Evolutionary conservation across 2,888 invertebrate genomes (phyloP).

Genomic region (Leptinotarsa haldemani): DNA sequence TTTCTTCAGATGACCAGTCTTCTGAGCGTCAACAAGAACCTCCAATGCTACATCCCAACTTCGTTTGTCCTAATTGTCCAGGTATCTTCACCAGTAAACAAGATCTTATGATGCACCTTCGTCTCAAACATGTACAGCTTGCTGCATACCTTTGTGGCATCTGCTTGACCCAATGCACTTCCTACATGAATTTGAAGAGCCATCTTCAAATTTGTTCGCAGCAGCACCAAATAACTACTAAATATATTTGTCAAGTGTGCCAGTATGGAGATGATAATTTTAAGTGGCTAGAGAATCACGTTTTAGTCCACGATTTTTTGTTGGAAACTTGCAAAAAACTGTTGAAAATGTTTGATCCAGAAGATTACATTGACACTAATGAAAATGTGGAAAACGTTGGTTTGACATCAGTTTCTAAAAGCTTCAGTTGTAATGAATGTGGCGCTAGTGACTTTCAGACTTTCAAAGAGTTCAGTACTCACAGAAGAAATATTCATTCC

Average conservation of each 20-base stretch:
- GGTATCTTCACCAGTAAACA: slow-evolving; percentile 65
- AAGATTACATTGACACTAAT: slow-evolving; percentile 66
- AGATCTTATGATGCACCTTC: slow-evolving; percentile 70
- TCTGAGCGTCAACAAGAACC: slow-evolving; percentile 44
- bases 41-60: slow-evolving; percentile 44
- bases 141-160: slow-evolving; percentile 70
- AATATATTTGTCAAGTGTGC: slow-evolving; percentile 68
- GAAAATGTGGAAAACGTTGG: slow-evolving; percentile 38
- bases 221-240: slow-evolving; percentile 61
- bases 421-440: slow-evolving; percentile 57
- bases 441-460: slow-evolving; percentile 61
- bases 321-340: slow-evolving; percentile 62
- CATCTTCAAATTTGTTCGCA: slow-evolving; percentile 68
- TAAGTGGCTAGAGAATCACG: slow-evolving; percentile 68
- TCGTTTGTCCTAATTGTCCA: slow-evolving; percentile 61
- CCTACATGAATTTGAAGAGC: slow-evolving; percentile 66
- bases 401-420: slow-evolving; percentile 45
- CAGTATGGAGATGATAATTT: slow-evolving; percentile 70
- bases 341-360: slow-evolving; percentile 65
- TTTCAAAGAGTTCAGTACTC: slow-evolving; percentile 69
- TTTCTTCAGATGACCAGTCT: slow-evolving; percentile 49
- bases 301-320: slow-evolving; percentile 69
- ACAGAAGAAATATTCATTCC: slow-evolving; percentile 68
- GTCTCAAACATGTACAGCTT: slow-evolving; percentile 68
- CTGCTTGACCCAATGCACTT: slow-evolving; percentile 68